Base-by-base conservation (phyloP, 2,888 invertebrate genomes). In the Osmoderma eremita region DNA sequence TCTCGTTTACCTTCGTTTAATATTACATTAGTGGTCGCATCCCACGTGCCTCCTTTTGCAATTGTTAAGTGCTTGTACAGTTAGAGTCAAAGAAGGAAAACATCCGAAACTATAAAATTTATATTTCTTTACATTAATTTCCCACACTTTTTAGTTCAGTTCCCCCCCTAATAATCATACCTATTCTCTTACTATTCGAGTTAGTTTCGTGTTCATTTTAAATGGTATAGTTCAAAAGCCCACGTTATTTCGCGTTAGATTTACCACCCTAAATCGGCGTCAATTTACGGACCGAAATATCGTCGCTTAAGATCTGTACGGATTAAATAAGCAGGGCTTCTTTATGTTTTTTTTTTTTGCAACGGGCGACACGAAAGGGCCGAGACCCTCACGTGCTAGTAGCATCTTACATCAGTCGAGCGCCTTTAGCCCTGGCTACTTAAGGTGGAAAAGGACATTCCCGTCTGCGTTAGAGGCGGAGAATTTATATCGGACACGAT, bases 201-300 rank as follows among this genome's bases (percentile, higher is more conserved):
- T 42, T 15, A 48, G 18, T 48, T 18, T 48, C 20, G 20, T 20
- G 17, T 10, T 48, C n/a, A 6, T 30, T 30, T 30, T 30, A 30
- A 30, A 6, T 30, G 12, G 15, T 36, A 20, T 48, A 49, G 22
- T 48, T 61, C 24, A 61, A n/a, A 42, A 13, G 17, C 62, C 50
- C 38, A 63, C 62, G 62, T 20, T 12, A 30, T 30, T 30, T 30
- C 15, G 17, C 12, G 48, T 63, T 22, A 50, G 45, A 58, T 58
- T 58, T 45, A 45, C 58, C 42, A 58, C 15, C 13, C 24, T 58
- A 58, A 58, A 58, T 58, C 22, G 58, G 24, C 58, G 24, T 58
- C 58, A 45, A 58, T 58, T 58, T 58, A 58, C 45, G 30, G 58
- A 22, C 42, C 24, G 58, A 45, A 45, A 30, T 58, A 58, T 58